A percentile compares a stretch with the other conserved stretches of the same genome.
Conservation (phyloP, 2,797 vertebrate genomes). For the Melopsittacus undulatus region DNA sequence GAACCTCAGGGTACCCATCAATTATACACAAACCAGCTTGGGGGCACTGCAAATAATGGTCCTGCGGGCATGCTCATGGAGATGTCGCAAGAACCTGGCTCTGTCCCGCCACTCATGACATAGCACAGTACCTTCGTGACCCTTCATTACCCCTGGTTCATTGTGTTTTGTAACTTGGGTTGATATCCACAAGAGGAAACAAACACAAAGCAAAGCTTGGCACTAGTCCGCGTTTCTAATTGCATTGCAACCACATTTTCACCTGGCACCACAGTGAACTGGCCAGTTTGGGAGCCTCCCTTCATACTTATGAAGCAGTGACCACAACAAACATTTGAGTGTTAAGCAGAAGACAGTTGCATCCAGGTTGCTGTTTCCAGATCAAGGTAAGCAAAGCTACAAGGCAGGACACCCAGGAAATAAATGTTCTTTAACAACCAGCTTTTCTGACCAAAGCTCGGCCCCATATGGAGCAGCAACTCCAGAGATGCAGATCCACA, state of each 20-base stretch:
- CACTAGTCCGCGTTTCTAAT: conserved; percentile 10
- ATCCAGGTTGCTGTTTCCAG: neutral
- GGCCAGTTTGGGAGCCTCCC: neutral
- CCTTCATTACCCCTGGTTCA: neutral
- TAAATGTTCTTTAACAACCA: rapidly evolving
- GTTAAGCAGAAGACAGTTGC: neutral
- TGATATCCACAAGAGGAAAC: conserved; percentile 45
- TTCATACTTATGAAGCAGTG: neutral
- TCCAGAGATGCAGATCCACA: neutral
- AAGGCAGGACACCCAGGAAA: neutral
- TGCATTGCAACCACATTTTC: neutral
- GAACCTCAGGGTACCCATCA: conserved; percentile 17
- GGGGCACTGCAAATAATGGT: neutral
- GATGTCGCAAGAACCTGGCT: neutral
- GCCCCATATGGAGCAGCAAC: neutral
- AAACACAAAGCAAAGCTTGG: conserved; percentile 31
- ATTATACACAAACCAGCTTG: conserved; percentile 35
- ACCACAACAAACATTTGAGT: neutral
- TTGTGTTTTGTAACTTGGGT: conserved; percentile 39
- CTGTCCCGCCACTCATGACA: neutral
- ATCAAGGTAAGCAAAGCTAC: neutral
- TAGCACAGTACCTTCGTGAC: neutral
- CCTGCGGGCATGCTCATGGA: neutral
- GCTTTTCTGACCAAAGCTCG: neutral
- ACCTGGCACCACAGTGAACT: neutral